A percentile compares a stretch with the other conserved stretches of the same genome.
These are phyloP conservation scores for Oryctes rhinoceros DNA, from an alignment of 1,140 invertebrate species.

Conservation along the genomic window DNA sequence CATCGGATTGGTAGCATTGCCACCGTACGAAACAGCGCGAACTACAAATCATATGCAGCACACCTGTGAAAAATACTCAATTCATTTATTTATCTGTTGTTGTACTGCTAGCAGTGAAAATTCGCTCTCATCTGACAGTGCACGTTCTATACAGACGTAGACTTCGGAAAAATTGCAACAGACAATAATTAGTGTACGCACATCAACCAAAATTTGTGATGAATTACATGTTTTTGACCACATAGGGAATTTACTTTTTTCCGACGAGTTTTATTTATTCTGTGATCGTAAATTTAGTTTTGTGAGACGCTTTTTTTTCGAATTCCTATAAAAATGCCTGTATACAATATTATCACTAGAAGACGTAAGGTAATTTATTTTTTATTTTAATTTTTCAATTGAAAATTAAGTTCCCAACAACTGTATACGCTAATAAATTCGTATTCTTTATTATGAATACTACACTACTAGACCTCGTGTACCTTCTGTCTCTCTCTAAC, in stretches of 20 bases:
- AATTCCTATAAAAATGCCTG: slow-evolving; percentile 60
- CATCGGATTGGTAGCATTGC: neutral
- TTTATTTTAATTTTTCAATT: neutral
- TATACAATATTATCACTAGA: slow-evolving; percentile 66
- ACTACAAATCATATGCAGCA: neutral
- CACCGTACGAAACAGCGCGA: neutral
- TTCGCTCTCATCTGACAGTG: neutral
- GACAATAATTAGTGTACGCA: neutral
- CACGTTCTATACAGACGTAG: neutral
- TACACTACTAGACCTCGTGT: slow-evolving; percentile 1
- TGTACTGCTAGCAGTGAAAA: neutral
- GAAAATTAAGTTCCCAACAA: too few relatives aligned
- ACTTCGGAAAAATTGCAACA: too few relatives aligned
- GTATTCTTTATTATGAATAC: neutral
- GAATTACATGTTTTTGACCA: neutral
- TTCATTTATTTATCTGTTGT: slow-evolving; percentile 20
- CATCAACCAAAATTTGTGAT: neutral
- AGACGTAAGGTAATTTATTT: slow-evolving; percentile 63
- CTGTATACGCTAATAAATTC: neutral
- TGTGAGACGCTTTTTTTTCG: neutral
- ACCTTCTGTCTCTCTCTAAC: slow-evolving; percentile 1
- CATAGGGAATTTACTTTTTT: too few relatives aligned
- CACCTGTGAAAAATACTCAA: slow-evolving; percentile 21
- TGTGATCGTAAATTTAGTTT: slow-evolving; percentile 1
- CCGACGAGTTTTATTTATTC: neutral